A percentile compares a stretch with the other conserved stretches of the same genome.
Conservation (phyloP, 30 jellyfish, hydroid and myxozoan genomes). For the Hydra vulgaris region DNA sequence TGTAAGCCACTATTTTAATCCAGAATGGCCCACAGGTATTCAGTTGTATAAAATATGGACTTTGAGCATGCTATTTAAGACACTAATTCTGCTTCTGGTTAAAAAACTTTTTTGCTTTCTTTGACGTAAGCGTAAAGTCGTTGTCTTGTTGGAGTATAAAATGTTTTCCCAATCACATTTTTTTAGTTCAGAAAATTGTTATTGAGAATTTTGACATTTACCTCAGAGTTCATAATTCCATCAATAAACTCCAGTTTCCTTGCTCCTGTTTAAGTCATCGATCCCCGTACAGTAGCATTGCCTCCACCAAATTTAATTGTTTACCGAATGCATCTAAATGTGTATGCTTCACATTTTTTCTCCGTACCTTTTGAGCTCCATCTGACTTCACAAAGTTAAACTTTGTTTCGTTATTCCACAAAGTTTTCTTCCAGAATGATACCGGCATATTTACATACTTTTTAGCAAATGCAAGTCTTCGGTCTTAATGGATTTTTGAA, state of each 20-base stretch:
- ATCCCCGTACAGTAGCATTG: neutral
- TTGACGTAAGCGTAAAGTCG: neutral
- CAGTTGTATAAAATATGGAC: neutral
- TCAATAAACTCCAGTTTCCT: neutral
- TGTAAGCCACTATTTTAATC: neutral
- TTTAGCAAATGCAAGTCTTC: neutral
- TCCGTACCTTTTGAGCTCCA: neutral
- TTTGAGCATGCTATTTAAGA: neutral
- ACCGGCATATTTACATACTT: neutral
- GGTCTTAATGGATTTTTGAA: neutral
- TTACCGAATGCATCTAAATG: neutral
- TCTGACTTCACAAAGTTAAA: neutral
- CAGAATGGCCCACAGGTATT: neutral
- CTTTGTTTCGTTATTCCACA: neutral
- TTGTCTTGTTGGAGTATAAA: neutral
- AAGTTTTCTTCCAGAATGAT: neutral
- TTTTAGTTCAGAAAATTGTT: neutral
- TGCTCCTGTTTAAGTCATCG: neutral
- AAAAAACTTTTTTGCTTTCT: neutral
- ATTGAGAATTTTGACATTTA: neutral
- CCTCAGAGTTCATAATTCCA: neutral
- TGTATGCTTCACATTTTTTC: neutral
- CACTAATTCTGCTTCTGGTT: neutral
- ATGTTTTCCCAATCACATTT: neutral
- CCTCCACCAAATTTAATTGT: neutral